These are phyloP conservation scores for Leptoteleia sp. DNA, from an alignment of 1,140 invertebrate genomes.

Conservation along the genomic window DNA sequence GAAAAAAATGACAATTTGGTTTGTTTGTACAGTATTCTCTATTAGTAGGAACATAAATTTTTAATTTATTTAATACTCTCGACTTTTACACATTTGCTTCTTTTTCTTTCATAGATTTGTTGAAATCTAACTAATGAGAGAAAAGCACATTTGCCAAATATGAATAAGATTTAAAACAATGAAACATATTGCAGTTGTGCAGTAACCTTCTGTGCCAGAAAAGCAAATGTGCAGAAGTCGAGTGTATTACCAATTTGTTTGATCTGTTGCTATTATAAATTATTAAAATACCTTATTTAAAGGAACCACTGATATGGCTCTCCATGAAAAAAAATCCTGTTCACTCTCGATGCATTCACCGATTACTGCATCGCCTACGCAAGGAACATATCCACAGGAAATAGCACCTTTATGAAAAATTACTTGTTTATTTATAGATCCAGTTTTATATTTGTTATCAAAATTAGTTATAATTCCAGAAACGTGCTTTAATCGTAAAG, in stretches of 20 bases:
- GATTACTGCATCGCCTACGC: slow-evolving; percentile 82
- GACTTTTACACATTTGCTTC: too few relatives aligned
- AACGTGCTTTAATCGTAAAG: slow-evolving; percentile 81
- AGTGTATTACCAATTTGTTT: neutral
- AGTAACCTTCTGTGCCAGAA: too few relatives aligned
- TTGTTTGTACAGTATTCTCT: too few relatives aligned
- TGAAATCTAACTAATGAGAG: too few relatives aligned
- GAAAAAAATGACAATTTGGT: too few relatives aligned
- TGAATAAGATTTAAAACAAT: too few relatives aligned
- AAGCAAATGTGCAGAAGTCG: too few relatives aligned
- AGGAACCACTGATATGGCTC: slow-evolving; percentile 82
- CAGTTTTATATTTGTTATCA: slow-evolving; percentile 75
- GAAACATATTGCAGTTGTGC: too few relatives aligned
- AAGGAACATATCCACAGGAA: slow-evolving; percentile 81
- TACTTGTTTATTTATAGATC: slow-evolving; percentile 81
- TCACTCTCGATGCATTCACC: slow-evolving; percentile 86
- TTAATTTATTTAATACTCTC: too few relatives aligned
- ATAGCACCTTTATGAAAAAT: slow-evolving; percentile 82
- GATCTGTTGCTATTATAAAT: neutral
- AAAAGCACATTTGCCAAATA: too few relatives aligned
- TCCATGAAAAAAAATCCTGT: slow-evolving; percentile 83
- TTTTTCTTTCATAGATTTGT: too few relatives aligned
- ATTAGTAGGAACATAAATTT: too few relatives aligned
- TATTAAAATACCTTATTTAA: slow-evolving; percentile 65
- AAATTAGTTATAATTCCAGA: slow-evolving; percentile 82